These are phyloP conservation scores for Ectemnius cavifrons DNA, from an alignment of 2,888 invertebrate species.

Conservation along the genomic window DNA sequence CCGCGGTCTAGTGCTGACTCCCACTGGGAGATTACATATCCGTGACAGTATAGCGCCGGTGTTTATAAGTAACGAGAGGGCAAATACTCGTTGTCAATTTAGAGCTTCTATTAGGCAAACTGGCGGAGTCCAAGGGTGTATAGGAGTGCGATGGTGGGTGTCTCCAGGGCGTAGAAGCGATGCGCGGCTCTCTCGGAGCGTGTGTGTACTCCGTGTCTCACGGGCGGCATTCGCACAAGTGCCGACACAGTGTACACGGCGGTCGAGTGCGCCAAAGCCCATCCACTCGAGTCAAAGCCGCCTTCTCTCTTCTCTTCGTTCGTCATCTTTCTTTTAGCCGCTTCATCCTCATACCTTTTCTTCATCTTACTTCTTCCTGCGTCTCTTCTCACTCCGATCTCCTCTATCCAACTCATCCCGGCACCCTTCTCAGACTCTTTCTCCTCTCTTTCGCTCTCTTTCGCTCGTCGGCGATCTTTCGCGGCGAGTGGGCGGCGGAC, in stretches of 20 bases:
- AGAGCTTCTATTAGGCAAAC: slow-evolving; percentile 9
- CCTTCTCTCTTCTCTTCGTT: slow-evolving; percentile 23
- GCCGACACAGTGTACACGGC: slow-evolving; percentile 31
- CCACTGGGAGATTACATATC: background rate
- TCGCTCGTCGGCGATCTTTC: slow-evolving; percentile 16
- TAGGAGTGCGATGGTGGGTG: background rate
- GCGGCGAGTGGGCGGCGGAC: slow-evolving; percentile 56
- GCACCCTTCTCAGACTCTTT: slow-evolving; percentile 3
- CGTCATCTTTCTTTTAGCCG: slow-evolving; percentile 3
- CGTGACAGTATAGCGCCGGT: background rate
- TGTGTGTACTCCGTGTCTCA: slow-evolving; percentile 23
- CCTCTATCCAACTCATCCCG: background rate
- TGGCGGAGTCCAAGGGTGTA: background rate
- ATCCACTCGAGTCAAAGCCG: slow-evolving; percentile 55
- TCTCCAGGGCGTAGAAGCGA: too few species aligned
- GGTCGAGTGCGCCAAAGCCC: slow-evolving; percentile 51
- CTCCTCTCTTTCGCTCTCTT: background rate
- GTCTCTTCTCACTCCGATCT: background rate
- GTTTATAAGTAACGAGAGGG: slow-evolving; percentile 7
- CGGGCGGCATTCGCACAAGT: slow-evolving; percentile 32
- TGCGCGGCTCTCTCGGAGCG: background rate
- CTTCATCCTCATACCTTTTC: slow-evolving; percentile 14
- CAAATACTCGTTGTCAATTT: slow-evolving; percentile 4
- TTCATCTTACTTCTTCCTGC: slow-evolving; percentile 18
- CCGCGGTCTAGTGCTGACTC: background rate